Conservation (phyloP, 2,888 invertebrate species). For the Dicroscelio sp. region DNA sequence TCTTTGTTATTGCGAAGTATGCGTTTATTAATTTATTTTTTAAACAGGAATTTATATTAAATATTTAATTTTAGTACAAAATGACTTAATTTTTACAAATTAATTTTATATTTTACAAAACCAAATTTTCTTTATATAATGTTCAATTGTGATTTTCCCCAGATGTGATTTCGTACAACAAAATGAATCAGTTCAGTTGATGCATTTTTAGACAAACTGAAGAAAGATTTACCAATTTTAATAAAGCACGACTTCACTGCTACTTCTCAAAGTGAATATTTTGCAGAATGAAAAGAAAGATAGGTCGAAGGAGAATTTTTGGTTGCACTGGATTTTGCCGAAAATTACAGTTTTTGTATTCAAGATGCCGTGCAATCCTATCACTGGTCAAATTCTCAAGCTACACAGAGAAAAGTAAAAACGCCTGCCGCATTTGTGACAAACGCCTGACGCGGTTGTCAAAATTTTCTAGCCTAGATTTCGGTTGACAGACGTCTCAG, state of each 20-base stretch:
- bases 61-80: background rate
- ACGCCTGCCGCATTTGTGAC: no score
- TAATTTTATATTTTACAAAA: background rate
- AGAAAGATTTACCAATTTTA: constrained; percentile 18
- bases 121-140: background rate
- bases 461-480: no score
- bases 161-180: background rate
- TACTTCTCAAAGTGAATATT: background rate
- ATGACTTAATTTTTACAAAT: background rate
- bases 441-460: no score
- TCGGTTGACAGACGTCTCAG: no score
- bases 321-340: constrained; percentile 19
- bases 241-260: constrained; percentile 23
- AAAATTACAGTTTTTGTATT: constrained; percentile 17
- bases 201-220: background rate
- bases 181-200: background rate
- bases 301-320: constrained; percentile 4
- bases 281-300: background rate
- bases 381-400: constrained; percentile 40
- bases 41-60: background rate
- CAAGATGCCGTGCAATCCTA: constrained; percentile 25
- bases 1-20: background rate
- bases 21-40: background rate
- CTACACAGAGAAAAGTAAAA: no score
- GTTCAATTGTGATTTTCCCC: background rate